Conservation (phyloP, 2,797 vertebrate genomes). For the Mus caroli region DNA sequence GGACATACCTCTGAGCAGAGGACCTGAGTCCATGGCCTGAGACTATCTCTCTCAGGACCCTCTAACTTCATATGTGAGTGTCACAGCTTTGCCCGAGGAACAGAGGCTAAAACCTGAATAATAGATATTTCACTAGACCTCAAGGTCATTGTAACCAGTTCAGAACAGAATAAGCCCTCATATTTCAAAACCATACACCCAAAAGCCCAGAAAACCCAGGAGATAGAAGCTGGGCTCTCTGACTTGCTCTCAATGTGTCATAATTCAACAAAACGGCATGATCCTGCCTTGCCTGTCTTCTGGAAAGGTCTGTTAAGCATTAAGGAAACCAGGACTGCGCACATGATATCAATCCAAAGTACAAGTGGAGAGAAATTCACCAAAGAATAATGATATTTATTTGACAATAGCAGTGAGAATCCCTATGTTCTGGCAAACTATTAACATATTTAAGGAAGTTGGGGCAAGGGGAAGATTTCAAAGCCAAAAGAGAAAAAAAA, state of each 20-base stretch:
- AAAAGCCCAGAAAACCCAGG: neutral
- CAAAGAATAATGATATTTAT: neutral
- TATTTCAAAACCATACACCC: neutral
- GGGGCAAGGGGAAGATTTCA: neutral
- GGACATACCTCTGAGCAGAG: no score
- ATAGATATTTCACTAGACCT: no score
- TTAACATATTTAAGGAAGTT: neutral
- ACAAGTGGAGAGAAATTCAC: neutral
- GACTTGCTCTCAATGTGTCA: neutral
- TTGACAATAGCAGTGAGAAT: neutral
- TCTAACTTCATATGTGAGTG: neutral
- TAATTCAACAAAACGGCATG: neutral
- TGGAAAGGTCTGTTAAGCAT: neutral
- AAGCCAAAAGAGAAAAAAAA: neutral
- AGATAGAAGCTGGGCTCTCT: neutral
- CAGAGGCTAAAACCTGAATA: neutral
- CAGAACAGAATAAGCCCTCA: neutral
- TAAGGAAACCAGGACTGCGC: neutral
- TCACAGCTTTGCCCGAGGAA: accelerated
- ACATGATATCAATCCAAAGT: neutral
- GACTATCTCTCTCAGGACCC: neutral
- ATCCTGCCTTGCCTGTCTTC: neutral
- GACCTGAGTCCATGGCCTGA: neutral
- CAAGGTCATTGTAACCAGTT: neutral
- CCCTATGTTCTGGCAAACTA: neutral